phyloP scores from a whole-genome alignment of 2,888 invertebrate genomes.

The Eugnorisma glareosa region DNA sequence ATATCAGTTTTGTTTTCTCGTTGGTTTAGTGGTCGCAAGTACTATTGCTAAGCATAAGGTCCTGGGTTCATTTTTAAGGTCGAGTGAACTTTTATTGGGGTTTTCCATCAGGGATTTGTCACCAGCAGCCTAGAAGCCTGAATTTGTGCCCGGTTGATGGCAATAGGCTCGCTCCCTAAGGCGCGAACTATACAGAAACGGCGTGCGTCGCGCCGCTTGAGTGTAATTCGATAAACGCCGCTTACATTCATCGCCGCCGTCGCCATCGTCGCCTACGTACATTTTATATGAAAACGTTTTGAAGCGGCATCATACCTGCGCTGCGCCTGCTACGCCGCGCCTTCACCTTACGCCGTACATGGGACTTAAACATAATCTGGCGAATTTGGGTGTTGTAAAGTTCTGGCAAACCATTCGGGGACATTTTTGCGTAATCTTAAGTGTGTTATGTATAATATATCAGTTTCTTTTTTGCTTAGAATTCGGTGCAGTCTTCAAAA shows the following conservation, averaged over 20 bases:
- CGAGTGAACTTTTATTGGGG: background rate
- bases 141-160: background rate
- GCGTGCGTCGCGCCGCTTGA: too few relatives aligned
- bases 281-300: too few relatives aligned
- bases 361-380: background rate
- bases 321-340: too few relatives aligned
- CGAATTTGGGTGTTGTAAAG: background rate
- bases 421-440: too few relatives aligned
- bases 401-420: background rate
- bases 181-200: too few relatives aligned
- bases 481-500: background rate
- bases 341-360: too few relatives aligned
- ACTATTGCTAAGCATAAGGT: background rate
- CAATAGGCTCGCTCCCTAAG: background rate
- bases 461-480: background rate
- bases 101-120: background rate
- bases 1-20: background rate
- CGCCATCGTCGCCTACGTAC: too few relatives aligned
- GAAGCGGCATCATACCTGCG: too few relatives aligned
- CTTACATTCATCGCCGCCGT: too few relatives aligned
- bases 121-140: background rate
- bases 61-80: background rate
- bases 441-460: background rate
- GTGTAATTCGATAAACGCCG: too few relatives aligned
- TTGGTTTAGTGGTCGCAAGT: background rate